Base-by-base conservation (phyloP, 2,113 vertebrate genomes). In the Stigmatopora nigra region DNA sequence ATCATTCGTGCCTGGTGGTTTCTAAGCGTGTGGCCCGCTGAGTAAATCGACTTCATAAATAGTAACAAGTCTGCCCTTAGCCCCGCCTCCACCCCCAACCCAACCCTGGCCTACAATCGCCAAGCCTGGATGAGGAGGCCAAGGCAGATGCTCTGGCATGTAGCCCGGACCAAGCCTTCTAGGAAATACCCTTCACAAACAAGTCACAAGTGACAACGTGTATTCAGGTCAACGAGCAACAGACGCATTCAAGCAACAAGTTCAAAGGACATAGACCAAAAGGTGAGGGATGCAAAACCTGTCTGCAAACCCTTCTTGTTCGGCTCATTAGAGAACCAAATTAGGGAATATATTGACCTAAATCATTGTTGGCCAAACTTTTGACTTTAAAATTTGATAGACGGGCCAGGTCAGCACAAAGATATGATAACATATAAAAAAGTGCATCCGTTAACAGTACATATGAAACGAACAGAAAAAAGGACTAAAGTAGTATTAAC, bases 21-120 rank as follows among this genome's bases (percentile, higher is more conserved):
- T 88, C 86, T 64, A 84, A 80, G 72, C 61, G 67, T 87, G 84
- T 85, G 86, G 84, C 78, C 83, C 70, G 11, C 81, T 83, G 78
- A 79, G 68, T 75, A 71, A 76, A 77, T 78, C 64, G 66, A 78
- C 79, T 67, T 78, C 77, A 80, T 70, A 67, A 73, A 86, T 82
- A 63, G 78, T 77, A 35, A 79, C 84, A 82, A 83, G 70, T 85
- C 85, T 83, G 73, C 69, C 22, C 47, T 63, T 57, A n/a, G n/a
- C n/a, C n/a, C n/a, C n/a, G n/a, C n/a, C n/a, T n/a, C n/a, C n/a
- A n/a, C n/a, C n/a, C 75, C 61, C 59, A 76, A 69, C 77, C 77
- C 19, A 36, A 62, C 58, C 75, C 64, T 52, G 79, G 70, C 76
- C 76, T 80, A 62, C 63, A 73, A 82, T 70, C 41, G 67, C 67